phyloP scores from a whole-genome alignment of 2,797 vertebrate genomes.

The Gymnocypris eckloni region DNA sequence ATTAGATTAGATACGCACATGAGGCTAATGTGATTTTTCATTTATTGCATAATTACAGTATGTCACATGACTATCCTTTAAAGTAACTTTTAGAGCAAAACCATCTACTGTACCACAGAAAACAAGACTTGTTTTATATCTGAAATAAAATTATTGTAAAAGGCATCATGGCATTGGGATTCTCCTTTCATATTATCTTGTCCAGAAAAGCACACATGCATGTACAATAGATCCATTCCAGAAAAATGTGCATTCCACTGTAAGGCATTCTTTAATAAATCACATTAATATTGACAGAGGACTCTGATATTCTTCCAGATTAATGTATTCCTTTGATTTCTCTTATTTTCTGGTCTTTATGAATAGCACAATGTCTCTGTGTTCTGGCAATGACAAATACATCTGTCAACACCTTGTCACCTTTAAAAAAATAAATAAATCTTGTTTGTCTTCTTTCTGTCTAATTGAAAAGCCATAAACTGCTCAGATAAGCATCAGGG shows the following conservation, averaged over 20 bases:
- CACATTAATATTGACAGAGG: background rate
- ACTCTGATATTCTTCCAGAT: background rate
- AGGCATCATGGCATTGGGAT: background rate
- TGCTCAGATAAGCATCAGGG: background rate
- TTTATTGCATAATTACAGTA: background rate
- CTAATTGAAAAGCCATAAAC: background rate
- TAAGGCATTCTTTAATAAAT: conserved; percentile 4
- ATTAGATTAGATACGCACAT: background rate
- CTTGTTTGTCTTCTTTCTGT: conserved; percentile 17
- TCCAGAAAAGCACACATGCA: background rate
- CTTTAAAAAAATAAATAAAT: background rate
- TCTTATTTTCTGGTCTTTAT: background rate
- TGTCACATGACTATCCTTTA: background rate
- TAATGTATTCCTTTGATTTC: background rate
- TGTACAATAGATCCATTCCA: background rate
- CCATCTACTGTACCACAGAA: background rate
- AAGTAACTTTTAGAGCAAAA: background rate
- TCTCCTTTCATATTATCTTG: background rate
- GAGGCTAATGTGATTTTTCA: conserved; percentile 1
- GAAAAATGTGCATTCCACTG: background rate
- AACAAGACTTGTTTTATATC: background rate
- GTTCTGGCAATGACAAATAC: conserved; percentile 14
- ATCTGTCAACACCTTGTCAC: conserved; percentile 5
- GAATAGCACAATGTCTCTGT: background rate
- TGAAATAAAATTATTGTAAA: background rate